Evolutionary conservation across 1,140 invertebrate species (phyloP).

Genomic region (Drosophila kanapiae): DNA sequence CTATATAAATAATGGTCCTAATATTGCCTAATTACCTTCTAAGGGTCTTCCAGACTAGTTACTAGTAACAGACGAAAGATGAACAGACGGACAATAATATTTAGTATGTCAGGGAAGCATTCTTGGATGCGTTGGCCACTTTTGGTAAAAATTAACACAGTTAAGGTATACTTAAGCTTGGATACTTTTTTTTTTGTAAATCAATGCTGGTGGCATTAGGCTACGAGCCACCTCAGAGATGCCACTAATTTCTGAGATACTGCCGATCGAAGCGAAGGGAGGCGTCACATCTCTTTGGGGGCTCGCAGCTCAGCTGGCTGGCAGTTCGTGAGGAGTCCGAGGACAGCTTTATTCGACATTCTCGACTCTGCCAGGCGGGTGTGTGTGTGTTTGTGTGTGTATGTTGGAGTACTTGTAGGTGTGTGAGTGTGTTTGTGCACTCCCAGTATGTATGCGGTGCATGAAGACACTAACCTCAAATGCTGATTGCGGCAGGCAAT

Average conservation of each 20-base stretch:
- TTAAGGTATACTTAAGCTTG: too few species aligned
- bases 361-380: conserved; percentile 3
- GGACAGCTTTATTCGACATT: conserved; percentile 1
- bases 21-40: too few species aligned
- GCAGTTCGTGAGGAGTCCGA: conserved; percentile 5
- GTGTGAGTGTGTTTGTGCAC: conserved; percentile 6
- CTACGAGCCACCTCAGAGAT: not conserved
- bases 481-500: conserved; percentile 68
- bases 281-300: conserved; percentile 1
- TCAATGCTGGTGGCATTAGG: not conserved
- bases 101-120: too few species aligned
- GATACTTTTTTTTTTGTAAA: not conserved
- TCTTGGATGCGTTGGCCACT: too few species aligned
- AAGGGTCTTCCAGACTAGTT: too few species aligned
- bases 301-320: not conserved
- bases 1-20: too few species aligned
- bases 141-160: not conserved
- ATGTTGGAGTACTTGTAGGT: not conserved
- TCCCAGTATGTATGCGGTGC: conserved; percentile 35
- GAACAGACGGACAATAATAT: too few species aligned
- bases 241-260: not conserved
- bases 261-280: not conserved
- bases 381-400: conserved; percentile 1
- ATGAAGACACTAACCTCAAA: conserved; percentile 77
- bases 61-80: too few species aligned